phyloP scores from a whole-genome alignment of 1,140 invertebrate species.

The Palaemon carinicauda region DNA sequence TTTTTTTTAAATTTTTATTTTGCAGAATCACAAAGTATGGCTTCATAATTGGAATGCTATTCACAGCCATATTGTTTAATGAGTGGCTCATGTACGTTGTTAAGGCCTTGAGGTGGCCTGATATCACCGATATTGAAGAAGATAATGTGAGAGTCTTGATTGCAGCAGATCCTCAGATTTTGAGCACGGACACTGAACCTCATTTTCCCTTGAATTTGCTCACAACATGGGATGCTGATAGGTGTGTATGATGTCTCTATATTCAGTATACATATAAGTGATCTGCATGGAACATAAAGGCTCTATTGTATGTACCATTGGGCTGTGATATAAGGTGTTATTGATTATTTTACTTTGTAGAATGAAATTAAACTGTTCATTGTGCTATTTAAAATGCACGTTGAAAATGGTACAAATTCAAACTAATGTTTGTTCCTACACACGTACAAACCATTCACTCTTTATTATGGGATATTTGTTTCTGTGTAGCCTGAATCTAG shows the following conservation, averaged over 20 bases:
- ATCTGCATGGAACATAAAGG: no score
- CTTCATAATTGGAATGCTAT: neutral
- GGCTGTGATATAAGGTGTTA: no score
- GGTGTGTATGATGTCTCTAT: slow-evolving; percentile 66
- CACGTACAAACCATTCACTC: no score
- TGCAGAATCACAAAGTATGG: slow-evolving; percentile 27
- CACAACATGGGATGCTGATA: slow-evolving; percentile 82
- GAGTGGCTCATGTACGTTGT: slow-evolving; percentile 32
- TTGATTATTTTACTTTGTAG: no score
- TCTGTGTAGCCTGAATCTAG: no score
- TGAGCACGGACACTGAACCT: slow-evolving; percentile 78
- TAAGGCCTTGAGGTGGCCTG: slow-evolving; percentile 19
- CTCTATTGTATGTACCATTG: no score
- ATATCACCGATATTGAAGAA: neutral
- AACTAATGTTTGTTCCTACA: no score
- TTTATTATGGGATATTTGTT: no score
- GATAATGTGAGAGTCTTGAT: slow-evolving; percentile 71
- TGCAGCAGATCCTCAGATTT: slow-evolving; percentile 92
- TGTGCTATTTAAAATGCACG: no score
- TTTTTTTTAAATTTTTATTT: neutral
- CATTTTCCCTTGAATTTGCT: slow-evolving; percentile 67
- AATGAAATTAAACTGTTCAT: no score
- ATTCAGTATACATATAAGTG: no score
- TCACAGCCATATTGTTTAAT: slow-evolving; percentile 13
- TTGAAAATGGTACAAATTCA: no score